Conservation (phyloP, 2,797 vertebrate genomes). For the Diceros bicornis region DNA sequence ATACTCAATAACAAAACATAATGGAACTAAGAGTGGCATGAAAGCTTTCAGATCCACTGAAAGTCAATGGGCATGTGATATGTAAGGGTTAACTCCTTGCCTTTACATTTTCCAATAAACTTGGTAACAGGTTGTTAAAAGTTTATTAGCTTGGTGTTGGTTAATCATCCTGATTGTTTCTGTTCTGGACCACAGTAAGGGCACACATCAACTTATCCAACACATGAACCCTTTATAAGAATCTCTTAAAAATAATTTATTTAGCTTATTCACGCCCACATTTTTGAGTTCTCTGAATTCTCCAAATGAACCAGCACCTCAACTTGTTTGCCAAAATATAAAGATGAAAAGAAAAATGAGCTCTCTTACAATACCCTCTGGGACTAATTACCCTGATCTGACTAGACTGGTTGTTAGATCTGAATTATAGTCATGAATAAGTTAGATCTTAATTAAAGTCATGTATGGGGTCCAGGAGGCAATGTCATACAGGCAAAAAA, state of each 20-base stretch:
- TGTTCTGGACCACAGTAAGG: slow-evolving; percentile 75
- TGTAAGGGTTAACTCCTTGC: slow-evolving; percentile 75
- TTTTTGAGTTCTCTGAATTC: slow-evolving; percentile 76
- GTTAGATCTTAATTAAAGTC: slow-evolving; percentile 92
- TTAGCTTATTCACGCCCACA: slow-evolving; percentile 79
- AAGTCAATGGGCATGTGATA: slow-evolving; percentile 11
- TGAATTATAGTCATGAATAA: slow-evolving; percentile 92
- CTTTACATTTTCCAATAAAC: slow-evolving; percentile 85
- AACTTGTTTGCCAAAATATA: slow-evolving; percentile 87
- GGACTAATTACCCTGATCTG: slow-evolving; percentile 91
- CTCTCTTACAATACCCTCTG: slow-evolving; percentile 89
- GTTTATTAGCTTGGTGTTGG: slow-evolving; percentile 84
- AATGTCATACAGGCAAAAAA: slow-evolving; percentile 90
- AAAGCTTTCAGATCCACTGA: slow-evolving; percentile 76
- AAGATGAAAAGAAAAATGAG: slow-evolving; percentile 87
- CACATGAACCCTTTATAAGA: slow-evolving; percentile 60
- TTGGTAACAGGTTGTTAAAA: slow-evolving; percentile 76
- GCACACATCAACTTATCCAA: slow-evolving; percentile 76
- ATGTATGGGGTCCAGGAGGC: slow-evolving; percentile 90
- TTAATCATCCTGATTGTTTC: slow-evolving; percentile 84
- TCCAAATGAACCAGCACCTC: slow-evolving; percentile 76
- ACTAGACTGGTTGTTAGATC: slow-evolving; percentile 90
- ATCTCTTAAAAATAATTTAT: slow-evolving; percentile 74
- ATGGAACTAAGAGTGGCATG: not conserved
- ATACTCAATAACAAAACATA: not conserved